phyloP scores from a whole-genome alignment of 2,113 vertebrate genomes.

The Vombatus ursinus region DNA sequence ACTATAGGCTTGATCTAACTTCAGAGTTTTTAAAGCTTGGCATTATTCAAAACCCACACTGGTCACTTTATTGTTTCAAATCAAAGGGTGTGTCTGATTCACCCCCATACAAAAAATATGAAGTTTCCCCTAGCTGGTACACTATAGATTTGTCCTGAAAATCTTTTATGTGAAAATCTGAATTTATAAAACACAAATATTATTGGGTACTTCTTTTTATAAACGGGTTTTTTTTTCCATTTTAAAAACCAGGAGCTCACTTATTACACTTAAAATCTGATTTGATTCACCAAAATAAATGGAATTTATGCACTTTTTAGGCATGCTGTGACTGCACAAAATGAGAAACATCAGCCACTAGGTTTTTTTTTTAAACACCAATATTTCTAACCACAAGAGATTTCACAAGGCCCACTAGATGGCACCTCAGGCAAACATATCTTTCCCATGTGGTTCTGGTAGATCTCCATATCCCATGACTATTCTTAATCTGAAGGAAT shows the following conservation, averaged over 20 bases:
- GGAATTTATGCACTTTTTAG: not conserved
- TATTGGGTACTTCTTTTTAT: not conserved
- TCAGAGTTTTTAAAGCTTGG: not conserved
- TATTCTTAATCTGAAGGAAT: not conserved
- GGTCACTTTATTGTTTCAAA: not conserved
- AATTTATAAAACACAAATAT: not conserved
- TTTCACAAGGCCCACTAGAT: not conserved
- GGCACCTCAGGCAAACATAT: not conserved
- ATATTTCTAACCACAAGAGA: not conserved
- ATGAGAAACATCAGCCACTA: not conserved
- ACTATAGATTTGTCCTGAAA: not conserved
- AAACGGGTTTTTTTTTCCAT: not conserved
- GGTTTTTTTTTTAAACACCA: not conserved
- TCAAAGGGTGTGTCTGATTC: not conserved
- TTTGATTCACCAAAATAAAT: not conserved
- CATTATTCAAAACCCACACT: not conserved
- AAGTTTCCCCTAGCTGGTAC: not conserved
- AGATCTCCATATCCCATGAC: not conserved
- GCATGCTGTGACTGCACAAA: not conserved
- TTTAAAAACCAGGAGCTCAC: not conserved
- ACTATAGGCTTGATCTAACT: not conserved
- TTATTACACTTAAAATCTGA: not conserved
- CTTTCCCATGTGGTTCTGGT: not conserved
- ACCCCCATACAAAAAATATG: not conserved
- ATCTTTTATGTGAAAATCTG: not conserved